Conservation (phyloP, 1,140 invertebrate species). For the Hypsibius dujardini region DNA sequence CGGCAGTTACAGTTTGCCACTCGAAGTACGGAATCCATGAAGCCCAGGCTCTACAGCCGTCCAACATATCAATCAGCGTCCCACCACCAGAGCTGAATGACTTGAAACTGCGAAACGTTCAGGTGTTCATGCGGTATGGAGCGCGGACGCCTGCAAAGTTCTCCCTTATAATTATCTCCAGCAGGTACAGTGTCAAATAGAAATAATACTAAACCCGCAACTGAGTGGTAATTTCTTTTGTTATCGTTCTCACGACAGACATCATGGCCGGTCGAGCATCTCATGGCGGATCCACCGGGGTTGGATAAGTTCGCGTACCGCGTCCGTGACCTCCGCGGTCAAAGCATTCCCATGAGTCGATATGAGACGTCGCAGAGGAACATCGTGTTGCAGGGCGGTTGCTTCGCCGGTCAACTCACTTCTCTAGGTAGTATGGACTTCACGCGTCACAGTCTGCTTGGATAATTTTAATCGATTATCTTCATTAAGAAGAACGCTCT, state of each 20-base stretch:
- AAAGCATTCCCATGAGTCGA: neutral
- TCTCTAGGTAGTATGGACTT: slow-evolving; percentile 23
- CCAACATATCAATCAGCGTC: too few relatives aligned
- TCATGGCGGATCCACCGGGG: slow-evolving; percentile 9
- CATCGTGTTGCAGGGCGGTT: slow-evolving; percentile 25
- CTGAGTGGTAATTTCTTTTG: neutral
- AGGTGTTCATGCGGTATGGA: slow-evolving; percentile 29
- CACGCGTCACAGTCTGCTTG: neutral
- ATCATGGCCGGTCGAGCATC: neutral
- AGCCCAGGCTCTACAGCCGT: too few relatives aligned
- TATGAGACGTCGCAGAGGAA: neutral
- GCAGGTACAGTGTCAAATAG: slow-evolving; percentile 24
- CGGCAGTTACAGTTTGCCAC: too few relatives aligned
- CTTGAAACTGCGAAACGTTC: slow-evolving; percentile 25
- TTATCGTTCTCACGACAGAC: neutral
- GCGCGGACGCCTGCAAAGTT: slow-evolving; percentile 26
- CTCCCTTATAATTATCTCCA: slow-evolving; percentile 26
- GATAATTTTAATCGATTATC: neutral
- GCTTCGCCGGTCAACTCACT: slow-evolving; percentile 24
- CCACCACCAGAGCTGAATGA: neutral
- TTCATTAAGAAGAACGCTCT: neutral
- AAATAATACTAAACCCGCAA: neutral
- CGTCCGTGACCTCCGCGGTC: neutral
- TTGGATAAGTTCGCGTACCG: neutral
- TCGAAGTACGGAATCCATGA: too few relatives aligned